Evolutionary conservation across 2,113 vertebrate species (phyloP), one percentile per base, ranked within the genome.

Genomic region (Chaenocephalus aceratus): DNA sequence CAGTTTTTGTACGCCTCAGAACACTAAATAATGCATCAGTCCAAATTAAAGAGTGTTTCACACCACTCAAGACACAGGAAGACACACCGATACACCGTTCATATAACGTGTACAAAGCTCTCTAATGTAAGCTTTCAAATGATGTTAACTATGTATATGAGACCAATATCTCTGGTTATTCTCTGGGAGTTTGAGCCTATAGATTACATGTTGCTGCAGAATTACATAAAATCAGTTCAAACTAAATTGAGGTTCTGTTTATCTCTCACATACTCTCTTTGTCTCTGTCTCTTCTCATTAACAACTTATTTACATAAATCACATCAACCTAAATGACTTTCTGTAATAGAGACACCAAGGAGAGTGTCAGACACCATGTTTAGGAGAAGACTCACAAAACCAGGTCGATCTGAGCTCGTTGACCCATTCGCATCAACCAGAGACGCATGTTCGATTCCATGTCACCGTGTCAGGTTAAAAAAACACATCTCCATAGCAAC

Each of bases 41-140:
- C n/a, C 93, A 74, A 94, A 93, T 73, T 93, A 94, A 94, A 93
- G 89, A 90, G 85, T 91, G 89, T 90, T 93, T 96, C 93, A 95
- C 92, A 85, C 89, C 86, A 86, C 86, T 87, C 94, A 91, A 95
- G 93, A 95, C 82, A 90, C 10, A 60, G 51, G 14, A 13, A 44
- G 30, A n/a, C 11, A 23, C 76, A 13, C 34, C 6, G 18, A 46
- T 21, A 26, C 14, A 77, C 63, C 30, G 36, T 58, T 74, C 34
- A 61, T 34, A 61, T 36, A n/a, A 65, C 30, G 11, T 45, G 16
- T 52, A n/a, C 45, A 51, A 68, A 0, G 0, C 54, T 54, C 53
- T 71, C 59, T 64, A 10, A 10, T 72, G 46, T 41, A 49, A 18
- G 64, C 34, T 53, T 61, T 61, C 15, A 54, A 44, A 13, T 53